Base-by-base conservation (phyloP, 2,888 invertebrate species). In the Oscheius sp. region DNA sequence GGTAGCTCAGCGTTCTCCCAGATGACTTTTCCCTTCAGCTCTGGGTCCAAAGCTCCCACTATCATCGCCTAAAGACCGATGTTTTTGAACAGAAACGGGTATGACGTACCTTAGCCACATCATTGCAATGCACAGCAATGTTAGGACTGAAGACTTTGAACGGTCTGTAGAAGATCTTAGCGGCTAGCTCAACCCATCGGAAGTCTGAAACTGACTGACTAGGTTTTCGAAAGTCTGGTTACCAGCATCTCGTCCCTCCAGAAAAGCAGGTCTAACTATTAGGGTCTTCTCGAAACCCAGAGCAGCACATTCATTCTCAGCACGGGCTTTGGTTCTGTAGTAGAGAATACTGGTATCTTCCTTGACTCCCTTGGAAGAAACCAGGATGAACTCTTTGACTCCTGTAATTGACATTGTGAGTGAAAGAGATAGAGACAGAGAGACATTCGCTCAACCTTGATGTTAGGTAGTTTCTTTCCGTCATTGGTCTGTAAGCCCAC, bases 351-450 rank as follows among this genome's bases (percentile, higher is more conserved):
- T 86, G 59, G 90, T 90, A 74, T 91, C 89, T 70, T 90, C 90
- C 77, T 91, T 89, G 2, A 91, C 91, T 21, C 90, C 91, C 37
- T 85, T 85, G 2, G 91, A 89, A 0, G 91, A 90, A 21, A 92
- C 89, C 11, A 91, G 78, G 70, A 90, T 88, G 79, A 91, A 91
- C 75, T 91, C 90, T 74, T 89, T 88, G 76, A 90, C 90, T 4
- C 91, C 91, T 80, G 73, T n/a, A 76, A 70, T 33, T 21, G 21
- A 21, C 21, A 21, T 21, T 21, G 21, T 21, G 21, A 21, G 21
- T 21, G 21, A 21, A 0, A 21, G 21, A 21, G 21, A 21, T 21
- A 21, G 21, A 21, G 21, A 21, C 21, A 21, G 21, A 21, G 21
- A 21, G 21, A 21, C 21, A 21, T 21, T 21, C 21, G 21, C 21